phyloP scores from a whole-genome alignment of 2,113 vertebrate species.

The Pelmatolapia mariae region DNA sequence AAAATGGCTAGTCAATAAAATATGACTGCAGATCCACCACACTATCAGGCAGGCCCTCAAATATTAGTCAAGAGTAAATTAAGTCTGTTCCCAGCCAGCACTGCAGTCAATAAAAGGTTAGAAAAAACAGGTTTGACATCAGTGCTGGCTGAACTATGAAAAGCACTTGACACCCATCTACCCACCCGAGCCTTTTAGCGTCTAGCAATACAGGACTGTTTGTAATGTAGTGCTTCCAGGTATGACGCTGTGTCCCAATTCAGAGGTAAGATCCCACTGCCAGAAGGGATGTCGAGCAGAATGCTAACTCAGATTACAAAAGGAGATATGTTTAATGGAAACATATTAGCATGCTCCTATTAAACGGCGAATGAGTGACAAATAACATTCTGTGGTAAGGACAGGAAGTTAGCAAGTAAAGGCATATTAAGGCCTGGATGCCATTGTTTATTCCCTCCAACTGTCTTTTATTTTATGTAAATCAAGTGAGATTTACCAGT shows the following conservation, averaged over 20 bases:
- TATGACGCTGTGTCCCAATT: not conserved
- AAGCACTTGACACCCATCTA: not conserved
- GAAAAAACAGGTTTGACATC: not conserved
- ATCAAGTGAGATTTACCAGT: not conserved
- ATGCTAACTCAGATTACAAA: not conserved
- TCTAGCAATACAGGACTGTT: not conserved
- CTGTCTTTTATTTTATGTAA: not conserved
- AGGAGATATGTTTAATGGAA: not conserved
- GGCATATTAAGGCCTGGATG: not conserved
- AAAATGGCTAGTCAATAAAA: not conserved
- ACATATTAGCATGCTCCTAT: not conserved
- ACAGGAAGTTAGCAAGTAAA: not conserved
- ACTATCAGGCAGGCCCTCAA: not conserved
- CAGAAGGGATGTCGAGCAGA: not conserved
- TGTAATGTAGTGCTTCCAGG: not conserved
- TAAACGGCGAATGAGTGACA: not conserved
- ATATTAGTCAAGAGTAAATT: not conserved
- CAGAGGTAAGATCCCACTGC: not conserved
- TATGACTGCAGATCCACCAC: not conserved
- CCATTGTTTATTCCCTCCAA: not conserved
- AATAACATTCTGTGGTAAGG: not conserved
- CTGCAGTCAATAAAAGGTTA: not conserved
- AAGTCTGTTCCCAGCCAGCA: not conserved
- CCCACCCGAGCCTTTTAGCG: not conserved
- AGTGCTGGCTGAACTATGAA: not conserved